These are phyloP conservation scores for Pimephales promelas DNA, from an alignment of 2,113 vertebrate species.

Conservation along the genomic window DNA sequence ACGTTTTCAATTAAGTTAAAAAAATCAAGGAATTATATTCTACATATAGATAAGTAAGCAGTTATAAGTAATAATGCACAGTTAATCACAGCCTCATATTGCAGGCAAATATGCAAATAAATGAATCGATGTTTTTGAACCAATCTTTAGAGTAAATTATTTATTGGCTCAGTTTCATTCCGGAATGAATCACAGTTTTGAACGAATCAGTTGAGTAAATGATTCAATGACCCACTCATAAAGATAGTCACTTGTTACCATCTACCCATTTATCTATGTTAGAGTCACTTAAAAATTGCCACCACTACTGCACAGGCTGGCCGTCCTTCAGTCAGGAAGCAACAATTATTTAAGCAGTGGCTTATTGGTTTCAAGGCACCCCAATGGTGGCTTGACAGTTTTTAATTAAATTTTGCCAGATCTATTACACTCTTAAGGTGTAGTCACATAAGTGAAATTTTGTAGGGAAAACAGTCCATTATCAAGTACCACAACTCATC, in stretches of 20 bases:
- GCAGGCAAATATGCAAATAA: not conserved
- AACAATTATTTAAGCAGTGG: too few relatives aligned
- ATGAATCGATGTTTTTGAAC: not conserved
- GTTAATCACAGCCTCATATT: not conserved
- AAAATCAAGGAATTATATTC: not conserved
- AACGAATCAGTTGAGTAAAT: not conserved
- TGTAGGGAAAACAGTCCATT: too few relatives aligned
- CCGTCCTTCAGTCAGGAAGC: too few relatives aligned
- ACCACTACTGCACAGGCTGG: too few relatives aligned
- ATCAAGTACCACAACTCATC: too few relatives aligned
- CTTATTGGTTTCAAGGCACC: too few relatives aligned
- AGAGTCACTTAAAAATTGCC: too few relatives aligned
- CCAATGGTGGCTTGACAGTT: too few relatives aligned
- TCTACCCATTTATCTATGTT: not conserved
- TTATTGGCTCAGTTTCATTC: not conserved
- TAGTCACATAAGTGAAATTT: too few relatives aligned
- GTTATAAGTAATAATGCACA: too few relatives aligned
- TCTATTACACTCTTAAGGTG: too few relatives aligned
- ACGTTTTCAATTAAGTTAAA: not conserved
- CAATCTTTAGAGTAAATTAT: not conserved
- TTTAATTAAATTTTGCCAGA: too few relatives aligned
- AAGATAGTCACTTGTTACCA: not conserved
- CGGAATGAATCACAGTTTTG: not conserved
- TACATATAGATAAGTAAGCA: not conserved
- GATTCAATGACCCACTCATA: not conserved